Conservation (phyloP, 2,888 invertebrate species). For the Nephrotoma flavescens region DNA sequence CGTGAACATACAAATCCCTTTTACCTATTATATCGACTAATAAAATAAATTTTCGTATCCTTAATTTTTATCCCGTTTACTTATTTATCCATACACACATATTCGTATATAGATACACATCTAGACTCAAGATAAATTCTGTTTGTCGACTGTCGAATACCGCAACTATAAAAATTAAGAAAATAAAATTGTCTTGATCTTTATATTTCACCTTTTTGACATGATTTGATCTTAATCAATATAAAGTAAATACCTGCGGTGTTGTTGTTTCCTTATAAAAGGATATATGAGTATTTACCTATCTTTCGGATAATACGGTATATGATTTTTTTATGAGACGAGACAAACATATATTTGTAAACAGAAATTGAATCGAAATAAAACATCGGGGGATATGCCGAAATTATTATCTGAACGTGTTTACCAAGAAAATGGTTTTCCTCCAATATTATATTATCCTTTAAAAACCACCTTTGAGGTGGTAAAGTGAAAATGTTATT, state of each 20-base stretch:
- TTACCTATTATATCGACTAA: not conserved
- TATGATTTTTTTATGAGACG: not conserved
- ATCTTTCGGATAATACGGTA: not conserved
- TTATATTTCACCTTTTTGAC: not conserved
- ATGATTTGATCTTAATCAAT: not conserved
- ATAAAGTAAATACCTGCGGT: not conserved
- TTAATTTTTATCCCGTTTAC: not conserved
- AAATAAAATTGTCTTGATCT: not conserved
- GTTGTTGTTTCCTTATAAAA: not conserved
- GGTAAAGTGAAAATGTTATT: not conserved
- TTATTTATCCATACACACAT: not conserved
- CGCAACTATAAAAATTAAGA: not conserved
- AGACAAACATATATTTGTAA: not conserved
- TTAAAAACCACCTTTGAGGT: not conserved
- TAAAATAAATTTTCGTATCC: not conserved
- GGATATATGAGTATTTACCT: not conserved
- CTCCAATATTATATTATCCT: not conserved
- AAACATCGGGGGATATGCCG: not conserved
- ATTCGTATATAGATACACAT: not conserved
- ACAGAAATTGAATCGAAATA: not conserved
- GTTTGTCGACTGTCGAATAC: not conserved
- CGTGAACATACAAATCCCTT: not conserved
- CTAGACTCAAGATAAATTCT: not conserved
- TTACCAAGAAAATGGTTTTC: not conserved
- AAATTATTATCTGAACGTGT: too few relatives aligned